Evolutionary conservation across 92 coral and sea anemone species (phyloP).

Genomic region (Diadumene lineata): DNA sequence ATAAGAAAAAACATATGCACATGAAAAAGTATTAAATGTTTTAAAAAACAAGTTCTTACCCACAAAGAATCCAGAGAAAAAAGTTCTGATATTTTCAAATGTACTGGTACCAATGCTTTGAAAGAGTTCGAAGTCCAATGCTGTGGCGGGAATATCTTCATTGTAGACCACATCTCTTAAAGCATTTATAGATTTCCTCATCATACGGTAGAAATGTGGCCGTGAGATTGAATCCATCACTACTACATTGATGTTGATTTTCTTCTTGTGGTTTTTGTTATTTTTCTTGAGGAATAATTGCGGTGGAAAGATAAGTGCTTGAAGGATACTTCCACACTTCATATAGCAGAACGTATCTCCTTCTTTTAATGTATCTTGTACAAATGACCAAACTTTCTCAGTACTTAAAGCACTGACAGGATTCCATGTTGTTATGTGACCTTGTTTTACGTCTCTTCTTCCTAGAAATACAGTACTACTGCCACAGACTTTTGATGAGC

Average conservation of each 20-base stretch:
- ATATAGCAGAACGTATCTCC: conserved; percentile 17
- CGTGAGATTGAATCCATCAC: conserved; percentile 64
- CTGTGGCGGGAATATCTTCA: conserved; percentile 42
- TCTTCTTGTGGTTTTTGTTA: neutral
- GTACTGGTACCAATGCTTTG: conserved; percentile 67
- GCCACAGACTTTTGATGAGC: conserved; percentile 10
- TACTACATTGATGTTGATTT: conserved; percentile 53
- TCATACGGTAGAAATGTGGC: conserved; percentile 72
- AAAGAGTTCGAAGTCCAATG: conserved; percentile 57
- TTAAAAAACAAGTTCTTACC: conserved; percentile 44
- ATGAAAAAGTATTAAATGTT: no score
- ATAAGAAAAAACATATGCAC: no score
- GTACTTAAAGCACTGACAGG: neutral
- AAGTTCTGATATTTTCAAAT: conserved; percentile 64
- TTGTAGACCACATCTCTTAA: conserved; percentile 47
- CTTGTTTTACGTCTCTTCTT: neutral
- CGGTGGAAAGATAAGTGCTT: conserved; percentile 28
- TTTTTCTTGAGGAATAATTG: conserved; percentile 5
- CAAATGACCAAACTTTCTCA: neutral
- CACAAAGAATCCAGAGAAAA: conserved; percentile 51
- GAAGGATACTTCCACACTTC: conserved; percentile 29
- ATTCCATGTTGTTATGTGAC: conserved; percentile 12
- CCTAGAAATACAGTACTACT: neutral
- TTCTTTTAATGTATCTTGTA: neutral
- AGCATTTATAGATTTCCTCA: conserved; percentile 52